Evolutionary conservation across 2,888 invertebrate genomes (phyloP), one percentile per base, ranked within the genome.

Genomic region (Lissocephala sabroskyi): DNA sequence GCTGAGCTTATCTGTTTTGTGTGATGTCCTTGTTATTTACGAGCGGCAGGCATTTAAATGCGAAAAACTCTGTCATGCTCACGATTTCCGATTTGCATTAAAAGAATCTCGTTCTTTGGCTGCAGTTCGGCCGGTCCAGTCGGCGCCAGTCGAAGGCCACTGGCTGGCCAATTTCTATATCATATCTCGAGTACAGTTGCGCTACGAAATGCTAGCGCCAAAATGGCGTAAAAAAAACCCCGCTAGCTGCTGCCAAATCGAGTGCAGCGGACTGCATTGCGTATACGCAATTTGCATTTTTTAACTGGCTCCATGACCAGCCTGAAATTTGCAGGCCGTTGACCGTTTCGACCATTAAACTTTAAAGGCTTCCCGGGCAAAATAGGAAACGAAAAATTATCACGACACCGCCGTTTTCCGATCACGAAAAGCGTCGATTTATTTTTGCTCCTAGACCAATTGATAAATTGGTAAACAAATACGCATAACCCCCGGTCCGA

Each of bases 141-240:
- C 56, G 75, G 68, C 68, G 68, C 68, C 68, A 63, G 42, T 56
- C 35, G 53, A 68, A 51, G 53, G 49, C 30, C 56, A 75, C 68
- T 75, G 43, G 71, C 67, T 67, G 56, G 57, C 52, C 65, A 53
- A 41, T 66, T 70, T 66, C 63, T 71, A 47, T 74, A 66, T 66
- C 59, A 70, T 13, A 2, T 13, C 13, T 13, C 29, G 6, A 29
- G 1, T n/a, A 29, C 13, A 32, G 30, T 32, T 32, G 11, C 11
- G 57, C 74, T 71, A 71, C 75, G 75, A 71, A 68, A 23, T 23
- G 7, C 4, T 7, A 75, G 71, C 66, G 75, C 68, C 68, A 70
- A 75, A 50, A 50, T 57, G 71, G 59, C 75, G 59, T 57, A 13
- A 37, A 9, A 37, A 75, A 53, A 52, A 61, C 52, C 36, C 1